Percentiles rank a stretch among this genome's conserved stretches.
These are phyloP conservation scores for Aporophyla nigra DNA, from an alignment of 2,888 invertebrate species.

Conservation along the genomic window DNA sequence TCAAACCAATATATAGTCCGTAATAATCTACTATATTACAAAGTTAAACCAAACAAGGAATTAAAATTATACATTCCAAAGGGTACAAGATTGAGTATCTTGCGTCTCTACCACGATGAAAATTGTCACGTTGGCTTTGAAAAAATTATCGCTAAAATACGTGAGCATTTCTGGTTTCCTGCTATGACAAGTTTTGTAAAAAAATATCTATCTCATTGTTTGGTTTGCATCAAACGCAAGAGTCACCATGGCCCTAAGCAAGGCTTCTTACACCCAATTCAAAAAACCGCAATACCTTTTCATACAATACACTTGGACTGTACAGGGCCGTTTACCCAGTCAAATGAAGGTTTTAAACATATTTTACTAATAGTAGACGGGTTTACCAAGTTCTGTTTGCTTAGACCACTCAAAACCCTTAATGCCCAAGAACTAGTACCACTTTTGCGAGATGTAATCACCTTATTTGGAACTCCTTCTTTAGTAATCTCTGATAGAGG, in stretches of 20 bases:
- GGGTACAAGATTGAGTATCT: neutral
- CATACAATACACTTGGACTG: conserved; percentile 7
- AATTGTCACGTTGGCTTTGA: conserved; percentile 1
- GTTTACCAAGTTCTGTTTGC: conserved; percentile 19
- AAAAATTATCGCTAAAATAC: neutral
- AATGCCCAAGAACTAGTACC: neutral
- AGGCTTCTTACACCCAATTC: conserved; percentile 19
- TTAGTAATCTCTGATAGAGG: conserved; percentile 1
- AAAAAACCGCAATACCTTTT: conserved; percentile 8
- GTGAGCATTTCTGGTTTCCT: conserved; percentile 12
- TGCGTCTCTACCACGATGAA: no score
- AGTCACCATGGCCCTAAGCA: conserved; percentile 7
- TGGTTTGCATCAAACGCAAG: neutral
- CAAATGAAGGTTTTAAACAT: conserved; percentile 16
- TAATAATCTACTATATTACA: conserved; percentile 9
- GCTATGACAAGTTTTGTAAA: neutral
- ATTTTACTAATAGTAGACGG: conserved; percentile 18
- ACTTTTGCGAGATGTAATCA: neutral
- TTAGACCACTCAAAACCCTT: conserved; percentile 5
- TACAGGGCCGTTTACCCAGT: conserved; percentile 13
- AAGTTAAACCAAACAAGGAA: neutral
- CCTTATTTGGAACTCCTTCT: conserved; percentile 1
- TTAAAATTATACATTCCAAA: conserved; percentile 4
- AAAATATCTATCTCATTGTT: conserved; percentile 3
- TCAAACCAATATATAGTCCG: neutral